phyloP scores from a whole-genome alignment of 2,888 invertebrate species.

The Drosophila prostipennis region DNA sequence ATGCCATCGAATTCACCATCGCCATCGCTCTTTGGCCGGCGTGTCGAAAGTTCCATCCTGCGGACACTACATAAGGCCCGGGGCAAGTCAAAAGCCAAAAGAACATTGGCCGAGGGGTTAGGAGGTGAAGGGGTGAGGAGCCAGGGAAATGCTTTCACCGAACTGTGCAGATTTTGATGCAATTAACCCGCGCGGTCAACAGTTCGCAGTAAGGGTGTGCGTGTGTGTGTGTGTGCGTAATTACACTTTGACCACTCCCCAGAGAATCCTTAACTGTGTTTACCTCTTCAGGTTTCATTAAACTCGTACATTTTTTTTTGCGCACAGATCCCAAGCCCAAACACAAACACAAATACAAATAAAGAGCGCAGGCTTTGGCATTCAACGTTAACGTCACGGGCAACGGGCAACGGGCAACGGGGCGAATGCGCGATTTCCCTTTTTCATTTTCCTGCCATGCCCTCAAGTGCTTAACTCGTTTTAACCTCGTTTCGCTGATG shows the following conservation, averaged over 20 bases:
- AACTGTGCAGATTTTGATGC: conserved; percentile 51
- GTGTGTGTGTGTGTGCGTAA: conserved; percentile 26
- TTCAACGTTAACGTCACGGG: conserved; percentile 36
- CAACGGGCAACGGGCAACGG: conserved; percentile 4
- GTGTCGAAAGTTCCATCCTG: conserved; percentile 16
- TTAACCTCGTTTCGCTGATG: conserved; percentile 52
- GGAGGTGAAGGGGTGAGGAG: neutral
- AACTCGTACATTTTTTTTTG: conserved; percentile 42
- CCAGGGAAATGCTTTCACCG: conserved; percentile 13
- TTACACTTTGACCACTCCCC: conserved; percentile 42
- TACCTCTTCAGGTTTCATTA: conserved; percentile 58
- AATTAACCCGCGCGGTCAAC: conserved; percentile 52
- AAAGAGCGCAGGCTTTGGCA: conserved; percentile 36
- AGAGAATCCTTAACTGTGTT: conserved; percentile 44
- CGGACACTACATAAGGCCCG: conserved; percentile 22
- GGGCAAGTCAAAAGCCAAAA: conserved; percentile 35
- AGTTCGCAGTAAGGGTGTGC: conserved; percentile 20
- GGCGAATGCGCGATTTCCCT: conserved; percentile 29
- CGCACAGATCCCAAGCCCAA: conserved; percentile 12
- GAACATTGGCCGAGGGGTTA: conserved; percentile 1
- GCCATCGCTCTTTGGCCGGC: conserved; percentile 5
- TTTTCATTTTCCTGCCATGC: conserved; percentile 24
- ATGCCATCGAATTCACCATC: no score
- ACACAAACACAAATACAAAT: conserved; percentile 14
- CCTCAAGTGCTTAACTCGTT: conserved; percentile 55